Conservation (phyloP, 2,888 invertebrate species). For the Syrphus vitripennis region DNA sequence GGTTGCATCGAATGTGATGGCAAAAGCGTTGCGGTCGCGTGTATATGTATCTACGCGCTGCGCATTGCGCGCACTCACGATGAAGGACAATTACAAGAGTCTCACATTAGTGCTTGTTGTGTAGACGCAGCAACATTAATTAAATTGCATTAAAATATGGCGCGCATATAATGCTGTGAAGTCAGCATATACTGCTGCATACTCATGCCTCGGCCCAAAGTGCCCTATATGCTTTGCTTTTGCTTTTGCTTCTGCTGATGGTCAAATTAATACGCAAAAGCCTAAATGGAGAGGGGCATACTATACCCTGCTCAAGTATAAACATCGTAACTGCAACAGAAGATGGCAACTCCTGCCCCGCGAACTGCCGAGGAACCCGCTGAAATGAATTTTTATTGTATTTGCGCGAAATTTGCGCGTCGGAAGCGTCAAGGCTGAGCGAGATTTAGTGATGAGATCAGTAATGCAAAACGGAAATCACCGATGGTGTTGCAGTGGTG, state of each 20-base stretch:
- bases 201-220: not conserved
- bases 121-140: constrained; percentile 71
- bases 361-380: not conserved
- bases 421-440: constrained; percentile 69
- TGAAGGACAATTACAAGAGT: constrained; percentile 68
- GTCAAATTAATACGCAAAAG: constrained; percentile 40
- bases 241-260: not conserved
- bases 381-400: not conserved
- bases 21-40: constrained; percentile 39
- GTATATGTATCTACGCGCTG: constrained; percentile 21
- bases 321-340: not conserved
- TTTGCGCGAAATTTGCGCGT: constrained; percentile 57
- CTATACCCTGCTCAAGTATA: not conserved
- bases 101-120: constrained; percentile 71
- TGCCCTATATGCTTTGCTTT: constrained; percentile 13
- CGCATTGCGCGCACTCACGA: constrained; percentile 33
- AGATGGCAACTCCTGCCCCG: not conserved
- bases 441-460: constrained; percentile 69
- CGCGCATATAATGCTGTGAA: constrained; percentile 38
- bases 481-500: constrained; percentile 24
- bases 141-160: constrained; percentile 71
- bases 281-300: not conserved
- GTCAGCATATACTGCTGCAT: not conserved
- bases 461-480: constrained; percentile 70
- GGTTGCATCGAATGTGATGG: constrained; percentile 7